Evolutionary conservation across 2,888 invertebrate genomes (phyloP).

Genomic region (Drosophila ustulata): DNA sequence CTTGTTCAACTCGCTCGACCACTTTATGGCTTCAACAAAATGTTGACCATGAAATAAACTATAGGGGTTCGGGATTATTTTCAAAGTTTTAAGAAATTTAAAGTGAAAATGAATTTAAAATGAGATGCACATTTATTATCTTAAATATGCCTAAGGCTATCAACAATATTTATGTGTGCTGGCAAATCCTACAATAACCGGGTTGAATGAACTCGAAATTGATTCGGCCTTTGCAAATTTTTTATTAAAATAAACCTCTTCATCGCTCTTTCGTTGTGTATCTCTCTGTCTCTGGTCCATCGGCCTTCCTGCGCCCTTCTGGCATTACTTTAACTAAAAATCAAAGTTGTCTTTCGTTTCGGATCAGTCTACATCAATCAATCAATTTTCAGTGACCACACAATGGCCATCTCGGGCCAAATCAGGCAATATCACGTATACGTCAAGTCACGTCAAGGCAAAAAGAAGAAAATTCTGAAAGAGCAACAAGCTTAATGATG

Average conservation of each 20-base stretch:
- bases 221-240: conserved; percentile 23
- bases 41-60: conserved; percentile 6
- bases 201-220: conserved; percentile 41
- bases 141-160: background rate
- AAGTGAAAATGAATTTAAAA: background rate
- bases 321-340: conserved; percentile 56
- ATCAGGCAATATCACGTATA: conserved; percentile 63
- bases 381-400: conserved; percentile 57
- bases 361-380: conserved; percentile 67
- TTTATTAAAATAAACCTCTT: conserved; percentile 15
- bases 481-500: conserved; percentile 26
- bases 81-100: background rate
- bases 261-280: background rate
- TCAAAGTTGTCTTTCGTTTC: conserved; percentile 61
- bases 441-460: conserved; percentile 50
- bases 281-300: too few relatives aligned
- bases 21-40: conserved; percentile 23
- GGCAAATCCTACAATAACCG: background rate
- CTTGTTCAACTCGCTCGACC: conserved; percentile 1
- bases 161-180: background rate
- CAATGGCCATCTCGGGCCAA: conserved; percentile 37
- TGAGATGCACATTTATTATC: background rate
- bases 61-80: background rate
- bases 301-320: background rate
- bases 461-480: conserved; percentile 9